Evolutionary conservation across 2,888 invertebrate species (phyloP), one percentile per base, ranked within the genome.

Genomic region (Zootermopsis nevadensis): DNA sequence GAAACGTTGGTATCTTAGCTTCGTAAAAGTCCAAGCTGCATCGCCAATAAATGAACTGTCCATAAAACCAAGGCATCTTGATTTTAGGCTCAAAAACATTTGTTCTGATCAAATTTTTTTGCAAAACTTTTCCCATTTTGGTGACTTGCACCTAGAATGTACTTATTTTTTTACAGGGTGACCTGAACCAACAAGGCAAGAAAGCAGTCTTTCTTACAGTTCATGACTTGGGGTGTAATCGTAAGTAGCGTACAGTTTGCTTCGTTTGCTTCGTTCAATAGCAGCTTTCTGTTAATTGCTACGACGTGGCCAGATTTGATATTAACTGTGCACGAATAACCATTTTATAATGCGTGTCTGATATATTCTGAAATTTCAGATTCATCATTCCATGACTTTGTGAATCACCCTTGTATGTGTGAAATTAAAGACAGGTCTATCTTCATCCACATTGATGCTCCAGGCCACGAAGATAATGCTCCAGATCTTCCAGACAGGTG

Each of bases 381-480:
- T 89, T 93, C 94, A 84, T 94, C 95, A 81, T 93, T 96, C 91
- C 94, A 94, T 88, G 94, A 95, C 88, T 97, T 96, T 89, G 94
- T 96, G 86, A 94, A 94, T 88, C 93, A 94, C 88, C 95, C 95
- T 24, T 94, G 95, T 85, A 97, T 97, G 97, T 90, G 92, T 82
- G 95, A 96, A 90, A 96, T 97, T 87, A 95, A 95, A 88, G 94
- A 95, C 86, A 92, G 96, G 48, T 96, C 96, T 81, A 94, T 96
- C 87, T 97, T 97, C 91, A 94, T 97, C 86, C 96, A 97, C 89
- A 93, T 97, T 72, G 96, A 97, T 89, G 93, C 95, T 35, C 95
- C 96, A 0, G 96, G 97, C 0, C 97, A 97, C 88, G 96, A 96
- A 87, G 96, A 97, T 89, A 94, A 94, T 88, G 95, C 96, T 0